Evolutionary conservation across 37 sponge, comb jelly and placozoan species (phyloP).

Genomic region (Tethya wilhelma): DNA sequence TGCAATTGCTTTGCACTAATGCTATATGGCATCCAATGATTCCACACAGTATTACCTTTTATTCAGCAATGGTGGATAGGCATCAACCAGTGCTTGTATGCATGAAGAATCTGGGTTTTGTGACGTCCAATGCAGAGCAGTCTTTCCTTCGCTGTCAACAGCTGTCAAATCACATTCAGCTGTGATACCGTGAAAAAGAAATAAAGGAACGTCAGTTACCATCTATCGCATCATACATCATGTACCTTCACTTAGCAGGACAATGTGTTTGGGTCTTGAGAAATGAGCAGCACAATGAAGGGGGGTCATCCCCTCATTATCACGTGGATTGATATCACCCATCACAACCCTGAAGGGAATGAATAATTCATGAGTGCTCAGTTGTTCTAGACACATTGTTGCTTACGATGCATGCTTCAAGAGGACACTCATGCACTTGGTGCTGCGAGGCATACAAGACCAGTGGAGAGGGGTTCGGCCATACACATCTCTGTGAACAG

Average conservation of each 20-base stretch:
- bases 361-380: not conserved
- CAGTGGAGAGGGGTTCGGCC: conserved; percentile 91
- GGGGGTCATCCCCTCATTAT: conserved; percentile 84
- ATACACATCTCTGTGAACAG: conserved; percentile 56
- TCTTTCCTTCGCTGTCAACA: conserved; percentile 82
- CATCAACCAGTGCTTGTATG: conserved; percentile 50
- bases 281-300: conserved; percentile 87
- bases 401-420: conserved; percentile 80
- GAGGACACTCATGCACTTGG: conserved; percentile 67
- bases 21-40: not conserved
- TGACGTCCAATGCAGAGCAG: conserved; percentile 90
- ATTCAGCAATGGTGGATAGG: conserved; percentile 80
- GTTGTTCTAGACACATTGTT: not conserved
- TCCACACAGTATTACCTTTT: conserved; percentile 33
- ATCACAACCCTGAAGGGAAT: conserved; percentile 45
- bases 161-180: conserved; percentile 68
- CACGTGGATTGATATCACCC: conserved; percentile 69
- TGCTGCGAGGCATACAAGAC: conserved; percentile 61
- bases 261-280: conserved; percentile 68
- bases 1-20: too few relatives aligned
- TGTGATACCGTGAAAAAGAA: too few relatives aligned
- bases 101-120: conserved; percentile 63
- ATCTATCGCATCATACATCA: not conserved
- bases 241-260: conserved; percentile 64
- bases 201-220: not conserved